These are phyloP conservation scores for Orthonevra nobilis DNA, from an alignment of 2,888 invertebrate species.

Conservation along the genomic window DNA sequence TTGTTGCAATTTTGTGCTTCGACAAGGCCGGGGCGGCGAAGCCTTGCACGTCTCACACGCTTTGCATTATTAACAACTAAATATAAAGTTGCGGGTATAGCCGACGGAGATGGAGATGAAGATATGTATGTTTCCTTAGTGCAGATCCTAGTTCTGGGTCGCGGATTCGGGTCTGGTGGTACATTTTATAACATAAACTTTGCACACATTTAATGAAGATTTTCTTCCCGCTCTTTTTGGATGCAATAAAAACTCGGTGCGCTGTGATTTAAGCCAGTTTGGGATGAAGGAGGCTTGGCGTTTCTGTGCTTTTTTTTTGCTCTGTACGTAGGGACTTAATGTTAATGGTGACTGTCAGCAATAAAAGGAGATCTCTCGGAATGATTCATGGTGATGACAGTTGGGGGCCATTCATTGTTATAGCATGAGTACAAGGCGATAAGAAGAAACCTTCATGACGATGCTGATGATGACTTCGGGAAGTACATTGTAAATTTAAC, in stretches of 20 bases:
- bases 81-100: slow-evolving; percentile 49
- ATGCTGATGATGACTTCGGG: no score
- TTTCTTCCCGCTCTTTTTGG: neutral
- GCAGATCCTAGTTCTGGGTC: neutral
- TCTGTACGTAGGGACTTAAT: no score
- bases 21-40: neutral
- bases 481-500: no score
- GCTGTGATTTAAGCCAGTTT: slow-evolving; percentile 15
- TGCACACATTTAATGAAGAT: slow-evolving; percentile 59
- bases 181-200: slow-evolving; percentile 59
- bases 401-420: no score
- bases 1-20: slow-evolving; percentile 46
- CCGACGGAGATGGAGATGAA: no score
- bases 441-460: no score
- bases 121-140: slow-evolving; percentile 16
- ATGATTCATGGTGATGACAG: no score
- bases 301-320: no score
- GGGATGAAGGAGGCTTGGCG: no score
- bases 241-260: slow-evolving; percentile 13
- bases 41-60: slow-evolving; percentile 51
- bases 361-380: no score
- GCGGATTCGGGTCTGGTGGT: neutral
- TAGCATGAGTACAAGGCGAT: no score
- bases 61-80: slow-evolving; percentile 66
- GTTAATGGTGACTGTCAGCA: no score